Evolutionary conservation across 2,113 vertebrate genomes (phyloP).

Genomic region (Ceratotherium simum): DNA sequence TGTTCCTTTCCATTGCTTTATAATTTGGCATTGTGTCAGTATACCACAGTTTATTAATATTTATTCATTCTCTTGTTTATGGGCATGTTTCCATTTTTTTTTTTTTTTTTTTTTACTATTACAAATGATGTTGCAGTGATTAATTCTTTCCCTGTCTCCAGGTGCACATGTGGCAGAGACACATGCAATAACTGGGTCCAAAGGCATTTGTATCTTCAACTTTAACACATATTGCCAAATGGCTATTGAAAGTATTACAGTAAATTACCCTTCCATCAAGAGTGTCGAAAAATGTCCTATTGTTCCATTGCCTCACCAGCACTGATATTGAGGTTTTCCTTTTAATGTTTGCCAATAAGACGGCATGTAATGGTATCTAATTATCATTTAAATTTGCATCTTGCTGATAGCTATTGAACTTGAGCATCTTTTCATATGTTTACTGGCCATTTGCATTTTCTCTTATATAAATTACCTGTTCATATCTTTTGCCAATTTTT

Average conservation of each 20-base stretch:
- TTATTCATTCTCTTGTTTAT: neutral
- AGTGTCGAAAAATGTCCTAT: neutral
- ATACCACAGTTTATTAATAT: neutral
- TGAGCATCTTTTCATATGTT: neutral
- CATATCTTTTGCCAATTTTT: slow-evolving; percentile 29
- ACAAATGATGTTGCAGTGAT: neutral
- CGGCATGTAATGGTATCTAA: neutral
- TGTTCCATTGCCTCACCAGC: neutral
- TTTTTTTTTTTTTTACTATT: neutral
- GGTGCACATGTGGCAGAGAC: neutral
- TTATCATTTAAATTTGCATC: slow-evolving; percentile 33
- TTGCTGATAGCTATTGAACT: neutral
- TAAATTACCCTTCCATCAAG: neutral
- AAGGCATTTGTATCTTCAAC: neutral
- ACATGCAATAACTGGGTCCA: neutral
- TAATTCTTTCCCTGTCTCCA: neutral
- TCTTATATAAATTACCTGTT: neutral
- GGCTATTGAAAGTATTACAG: neutral
- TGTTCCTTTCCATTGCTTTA: neutral
- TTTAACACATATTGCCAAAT: slow-evolving; percentile 2
- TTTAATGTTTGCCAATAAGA: neutral
- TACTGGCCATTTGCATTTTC: neutral
- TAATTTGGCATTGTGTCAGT: neutral
- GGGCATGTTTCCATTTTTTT: neutral
- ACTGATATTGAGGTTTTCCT: neutral